Evolutionary conservation across 2,888 invertebrate species (phyloP).

Genomic region (Sminthurides aquaticus): DNA sequence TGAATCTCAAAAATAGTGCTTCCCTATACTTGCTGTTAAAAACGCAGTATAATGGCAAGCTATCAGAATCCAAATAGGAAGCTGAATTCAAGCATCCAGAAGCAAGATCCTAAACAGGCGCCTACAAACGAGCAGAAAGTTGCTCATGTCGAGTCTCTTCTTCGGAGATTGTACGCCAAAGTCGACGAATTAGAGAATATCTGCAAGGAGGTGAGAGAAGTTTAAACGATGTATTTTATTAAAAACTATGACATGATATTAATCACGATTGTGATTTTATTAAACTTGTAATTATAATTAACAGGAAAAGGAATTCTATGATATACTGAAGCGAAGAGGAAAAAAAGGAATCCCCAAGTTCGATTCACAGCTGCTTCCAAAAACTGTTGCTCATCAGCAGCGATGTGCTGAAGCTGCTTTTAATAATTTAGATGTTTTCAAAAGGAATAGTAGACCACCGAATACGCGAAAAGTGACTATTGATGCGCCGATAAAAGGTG

Average conservation of each 20-base stretch:
- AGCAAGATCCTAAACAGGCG: slow-evolving; percentile 1
- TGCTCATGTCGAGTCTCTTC: slow-evolving; percentile 12
- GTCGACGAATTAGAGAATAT: slow-evolving; percentile 17
- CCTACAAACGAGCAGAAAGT: slow-evolving; percentile 14
- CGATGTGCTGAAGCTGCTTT: slow-evolving; percentile 21
- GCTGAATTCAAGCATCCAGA: background rate
- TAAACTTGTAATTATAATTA: background rate
- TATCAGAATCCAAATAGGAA: background rate
- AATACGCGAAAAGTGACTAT: background rate
- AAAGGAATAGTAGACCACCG: slow-evolving; percentile 7
- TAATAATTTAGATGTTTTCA: slow-evolving; percentile 19
- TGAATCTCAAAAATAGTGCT: too few relatives aligned
- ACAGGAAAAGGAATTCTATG: slow-evolving; percentile 19
- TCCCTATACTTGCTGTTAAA: background rate
- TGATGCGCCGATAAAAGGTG: slow-evolving; percentile 5
- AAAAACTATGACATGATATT: background rate
- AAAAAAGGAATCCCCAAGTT: slow-evolving; percentile 14
- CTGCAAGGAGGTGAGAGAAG: slow-evolving; percentile 18
- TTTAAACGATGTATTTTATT: background rate
- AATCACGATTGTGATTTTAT: background rate
- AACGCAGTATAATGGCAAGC: background rate
- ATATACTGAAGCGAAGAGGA: slow-evolving; percentile 5
- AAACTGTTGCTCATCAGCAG: slow-evolving; percentile 15
- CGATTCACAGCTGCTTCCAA: slow-evolving; percentile 9
- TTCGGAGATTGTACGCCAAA: slow-evolving; percentile 18